Evolutionary conservation across 2,797 vertebrate genomes (phyloP).

Genomic region (Apogon hyalosoma): DNA sequence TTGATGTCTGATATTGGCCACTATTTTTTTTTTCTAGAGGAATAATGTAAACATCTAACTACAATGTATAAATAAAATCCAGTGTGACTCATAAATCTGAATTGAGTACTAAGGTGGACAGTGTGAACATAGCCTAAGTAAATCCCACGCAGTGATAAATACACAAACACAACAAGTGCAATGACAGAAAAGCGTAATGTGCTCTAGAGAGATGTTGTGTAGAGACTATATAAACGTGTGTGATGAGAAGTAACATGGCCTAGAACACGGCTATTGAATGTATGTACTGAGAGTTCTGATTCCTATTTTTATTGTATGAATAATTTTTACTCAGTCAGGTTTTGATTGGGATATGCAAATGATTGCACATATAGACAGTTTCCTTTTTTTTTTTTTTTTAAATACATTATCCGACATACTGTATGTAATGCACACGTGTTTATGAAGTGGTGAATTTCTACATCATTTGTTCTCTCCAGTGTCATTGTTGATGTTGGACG

Average conservation of each 20-base stretch:
- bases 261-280: slow-evolving; percentile 72
- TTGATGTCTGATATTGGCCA: too few relatives aligned
- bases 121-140: slow-evolving; percentile 7
- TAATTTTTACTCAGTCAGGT: slow-evolving; percentile 35
- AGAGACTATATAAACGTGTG: slow-evolving; percentile 32
- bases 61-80: too few relatives aligned
- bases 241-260: slow-evolving; percentile 46
- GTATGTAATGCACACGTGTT: slow-evolving; percentile 32
- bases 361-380: slow-evolving; percentile 66
- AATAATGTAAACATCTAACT: too few relatives aligned
- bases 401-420: slow-evolving; percentile 42
- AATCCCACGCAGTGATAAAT: slow-evolving; percentile 38
- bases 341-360: slow-evolving; percentile 59
- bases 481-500: slow-evolving; percentile 21
- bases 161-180: slow-evolving; percentile 59
- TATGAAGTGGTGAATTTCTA: slow-evolving; percentile 23
- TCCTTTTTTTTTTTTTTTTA: slow-evolving; percentile 25
- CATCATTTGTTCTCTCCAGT: slow-evolving; percentile 11
- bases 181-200: slow-evolving; percentile 52
- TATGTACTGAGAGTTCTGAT: slow-evolving; percentile 52
- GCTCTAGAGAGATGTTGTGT: slow-evolving; percentile 45
- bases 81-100: too few relatives aligned
- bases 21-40: too few relatives aligned
- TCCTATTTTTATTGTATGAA: slow-evolving; percentile 41
- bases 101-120: too few relatives aligned